phyloP scores from a whole-genome alignment of 2,797 vertebrate species.

The Decapterus maruadsi region DNA sequence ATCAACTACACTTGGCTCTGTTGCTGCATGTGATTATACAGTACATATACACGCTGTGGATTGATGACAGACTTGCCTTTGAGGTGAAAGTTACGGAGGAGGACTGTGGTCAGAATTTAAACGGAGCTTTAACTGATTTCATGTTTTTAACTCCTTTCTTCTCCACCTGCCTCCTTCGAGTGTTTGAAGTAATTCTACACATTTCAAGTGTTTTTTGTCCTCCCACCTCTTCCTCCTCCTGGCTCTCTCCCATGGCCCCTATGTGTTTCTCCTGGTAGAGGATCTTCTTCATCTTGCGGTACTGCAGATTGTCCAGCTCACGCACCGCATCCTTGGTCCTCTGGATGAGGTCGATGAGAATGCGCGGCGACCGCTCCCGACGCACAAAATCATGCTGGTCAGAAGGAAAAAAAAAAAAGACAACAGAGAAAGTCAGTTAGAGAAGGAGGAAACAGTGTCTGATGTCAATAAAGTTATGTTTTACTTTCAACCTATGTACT shows the following conservation, averaged over 20 bases:
- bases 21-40: not conserved
- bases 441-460: too few species aligned
- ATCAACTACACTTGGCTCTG: not conserved
- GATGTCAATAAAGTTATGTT: not conserved
- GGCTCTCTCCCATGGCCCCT: conserved; percentile 94
- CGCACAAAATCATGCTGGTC: conserved; percentile 95
- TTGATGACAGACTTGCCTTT: not conserved
- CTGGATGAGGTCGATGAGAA: conserved; percentile 95
- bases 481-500: not conserved
- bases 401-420: conserved; percentile 3
- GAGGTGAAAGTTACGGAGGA: conserved; percentile 4
- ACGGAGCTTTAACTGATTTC: not conserved
- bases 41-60: not conserved
- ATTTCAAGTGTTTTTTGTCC: not conserved
- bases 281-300: conserved; percentile 97
- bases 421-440: not conserved
- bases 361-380: conserved; percentile 89
- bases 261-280: conserved; percentile 97
- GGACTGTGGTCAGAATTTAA: conserved; percentile 9
- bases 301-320: conserved; percentile 95
- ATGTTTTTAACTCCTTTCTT: conserved; percentile 6
- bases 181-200: not conserved
- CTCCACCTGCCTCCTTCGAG: not conserved
- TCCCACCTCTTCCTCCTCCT: conserved; percentile 95
- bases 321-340: conserved; percentile 95